Base-by-base conservation (phyloP, 2,888 invertebrate genomes). In the Blastobasis lacticolella region DNA sequence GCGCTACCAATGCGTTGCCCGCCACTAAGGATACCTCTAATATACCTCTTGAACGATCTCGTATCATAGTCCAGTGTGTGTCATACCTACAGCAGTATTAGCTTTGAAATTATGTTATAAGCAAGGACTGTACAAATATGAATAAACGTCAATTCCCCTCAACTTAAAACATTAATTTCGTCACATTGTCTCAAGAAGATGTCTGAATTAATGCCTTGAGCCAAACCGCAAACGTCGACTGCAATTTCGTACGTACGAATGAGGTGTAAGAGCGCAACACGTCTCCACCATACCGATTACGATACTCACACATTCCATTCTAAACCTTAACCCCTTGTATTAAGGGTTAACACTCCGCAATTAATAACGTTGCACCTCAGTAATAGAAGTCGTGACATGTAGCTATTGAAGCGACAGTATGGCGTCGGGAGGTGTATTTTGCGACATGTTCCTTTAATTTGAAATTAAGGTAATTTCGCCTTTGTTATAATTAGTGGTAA, bases 301-400 rank as follows among this genome's bases (percentile, higher is more conserved):
- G 23, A 23, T 23, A 23, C 23, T 23, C 23, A 23, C 23, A 23
- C 23, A 23, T 23, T 23, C 23, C 50, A 66, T 62, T 63, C 47
- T 62, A 47, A 54, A 61, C 64, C 57, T 58, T 69, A 63, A 54
- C 5, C 5, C 55, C 9, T 49, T 49, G 51, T 38, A 50, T 63
- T 67, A 71, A 61, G 54, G 56, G 46, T 51, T 49, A 38, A 43
- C 44, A 37, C 10, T 46, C 45, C 44, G 38, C 43, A 60, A 57
- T 58, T 64, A 71, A 72, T 60, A 23, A 23, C 23, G 69, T 71
- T 64, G 67, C 63, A 60, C 54, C 54, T 58, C 60, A 66, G 59
- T 77, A 78, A 80, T 80, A 71, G 73, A 75, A 78, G 68, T 75
- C 77, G 79, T 78, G 79, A 75, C 63, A 67, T 67, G 62, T 69